phyloP scores from a whole-genome alignment of 2,797 vertebrate species.

The Coregonus suidteri region DNA sequence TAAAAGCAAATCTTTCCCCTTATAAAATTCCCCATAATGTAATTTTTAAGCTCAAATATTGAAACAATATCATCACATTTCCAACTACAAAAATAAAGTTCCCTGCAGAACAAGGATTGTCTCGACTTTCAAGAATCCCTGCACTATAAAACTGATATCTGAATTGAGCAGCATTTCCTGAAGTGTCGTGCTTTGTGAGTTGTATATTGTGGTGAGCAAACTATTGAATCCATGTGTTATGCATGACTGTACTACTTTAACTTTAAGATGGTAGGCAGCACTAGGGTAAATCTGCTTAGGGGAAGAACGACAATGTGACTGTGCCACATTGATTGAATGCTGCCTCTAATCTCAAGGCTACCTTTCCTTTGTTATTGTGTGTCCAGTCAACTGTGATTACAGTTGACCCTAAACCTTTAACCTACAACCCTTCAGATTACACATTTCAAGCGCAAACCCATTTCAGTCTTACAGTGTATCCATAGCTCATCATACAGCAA shows the following conservation, averaged over 20 bases:
- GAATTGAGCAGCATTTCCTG: no score
- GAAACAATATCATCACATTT: no score
- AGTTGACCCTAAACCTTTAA: constrained; percentile 1
- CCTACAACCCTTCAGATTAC: not conserved
- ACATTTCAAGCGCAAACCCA: not conserved
- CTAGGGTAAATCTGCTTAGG: not conserved
- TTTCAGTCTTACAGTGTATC: not conserved
- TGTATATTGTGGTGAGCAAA: not conserved
- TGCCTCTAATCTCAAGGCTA: not conserved
- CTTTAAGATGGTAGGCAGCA: not conserved
- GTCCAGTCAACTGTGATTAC: not conserved
- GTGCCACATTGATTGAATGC: not conserved
- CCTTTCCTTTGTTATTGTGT: not conserved
- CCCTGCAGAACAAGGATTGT: no score
- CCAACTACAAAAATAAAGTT: no score
- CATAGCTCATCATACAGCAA: not conserved
- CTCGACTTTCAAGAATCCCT: no score
- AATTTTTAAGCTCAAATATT: no score
- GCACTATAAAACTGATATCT: no score
- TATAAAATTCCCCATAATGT: no score
- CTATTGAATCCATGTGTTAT: not conserved
- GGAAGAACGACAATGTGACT: not conserved
- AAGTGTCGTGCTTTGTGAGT: not conserved
- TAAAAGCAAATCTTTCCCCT: no score
- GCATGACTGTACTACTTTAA: not conserved